Evolutionary conservation across 2,113 vertebrate genomes (phyloP).

Genomic region (Larimichthys crocea): DNA sequence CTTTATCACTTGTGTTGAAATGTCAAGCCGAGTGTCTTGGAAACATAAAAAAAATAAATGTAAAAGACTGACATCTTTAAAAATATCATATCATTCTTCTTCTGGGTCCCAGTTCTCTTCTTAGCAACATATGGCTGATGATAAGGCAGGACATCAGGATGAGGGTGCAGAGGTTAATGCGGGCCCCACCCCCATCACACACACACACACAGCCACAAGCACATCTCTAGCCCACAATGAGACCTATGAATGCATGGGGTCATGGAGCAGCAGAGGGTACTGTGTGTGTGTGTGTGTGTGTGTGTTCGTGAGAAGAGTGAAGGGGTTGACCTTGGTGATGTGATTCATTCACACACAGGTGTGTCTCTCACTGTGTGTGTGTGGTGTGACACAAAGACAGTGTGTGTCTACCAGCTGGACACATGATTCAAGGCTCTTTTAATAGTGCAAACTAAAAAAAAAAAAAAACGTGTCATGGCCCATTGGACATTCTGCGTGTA

Average conservation of each 20-base stretch:
- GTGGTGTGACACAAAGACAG: neutral
- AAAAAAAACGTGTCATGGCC: constrained; percentile 14
- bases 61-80: neutral
- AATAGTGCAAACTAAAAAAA: constrained; percentile 8
- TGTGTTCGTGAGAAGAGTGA: neutral
- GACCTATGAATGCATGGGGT: constrained; percentile 27
- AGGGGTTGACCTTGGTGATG: constrained; percentile 25
- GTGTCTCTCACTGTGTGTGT: neutral
- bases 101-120: neutral
- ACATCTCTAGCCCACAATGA: neutral
- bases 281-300: constrained; percentile 6
- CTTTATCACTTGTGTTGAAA: neutral
- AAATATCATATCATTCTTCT: neutral
- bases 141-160: neutral
- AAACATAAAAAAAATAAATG: too few species aligned
- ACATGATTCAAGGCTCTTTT: neutral
- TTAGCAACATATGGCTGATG: constrained; percentile 24
- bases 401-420: constrained; percentile 16
- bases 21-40: neutral
- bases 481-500: neutral
- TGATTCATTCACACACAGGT: constrained; percentile 26
- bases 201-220: neutral
- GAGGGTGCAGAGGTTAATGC: constrained; percentile 20
- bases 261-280: neutral
- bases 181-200: neutral